These are phyloP conservation scores for Nesoenas mayeri DNA, from an alignment of 2,113 vertebrate species.

Conservation along the genomic window DNA sequence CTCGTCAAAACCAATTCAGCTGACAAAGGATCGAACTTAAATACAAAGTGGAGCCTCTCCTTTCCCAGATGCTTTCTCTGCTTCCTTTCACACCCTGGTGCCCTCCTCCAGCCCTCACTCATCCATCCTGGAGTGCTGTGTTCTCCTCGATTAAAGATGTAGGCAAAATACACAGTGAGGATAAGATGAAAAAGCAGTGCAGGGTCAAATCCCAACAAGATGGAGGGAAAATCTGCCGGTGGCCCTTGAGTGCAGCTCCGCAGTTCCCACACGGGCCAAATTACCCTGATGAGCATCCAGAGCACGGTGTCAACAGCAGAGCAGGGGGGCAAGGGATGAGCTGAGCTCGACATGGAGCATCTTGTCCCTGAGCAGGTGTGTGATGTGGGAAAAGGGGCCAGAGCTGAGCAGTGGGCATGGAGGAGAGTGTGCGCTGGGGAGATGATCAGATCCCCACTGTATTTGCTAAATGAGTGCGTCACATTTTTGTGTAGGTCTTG, in stretches of 20 bases:
- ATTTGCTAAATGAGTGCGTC: rapidly evolving
- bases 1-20: background rate
- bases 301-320: rapidly evolving
- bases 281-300: rapidly evolving
- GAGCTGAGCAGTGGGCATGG: background rate
- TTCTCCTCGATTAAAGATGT: rapidly evolving
- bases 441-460: background rate
- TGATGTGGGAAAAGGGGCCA: background rate
- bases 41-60: background rate
- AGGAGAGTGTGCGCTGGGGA: background rate
- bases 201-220: background rate
- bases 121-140: background rate
- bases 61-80: background rate
- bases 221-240: background rate
- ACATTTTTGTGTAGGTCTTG: background rate
- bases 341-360: rapidly evolving
- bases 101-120: background rate
- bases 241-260: background rate
- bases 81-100: background rate
- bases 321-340: background rate
- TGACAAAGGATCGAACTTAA: slow-evolving; percentile 6
- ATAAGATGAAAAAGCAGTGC: background rate
- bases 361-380: background rate
- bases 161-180: background rate
- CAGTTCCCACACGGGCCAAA: background rate